Evolutionary conservation across 2,797 vertebrate genomes (phyloP).

Genomic region (Falco peregrinus): DNA sequence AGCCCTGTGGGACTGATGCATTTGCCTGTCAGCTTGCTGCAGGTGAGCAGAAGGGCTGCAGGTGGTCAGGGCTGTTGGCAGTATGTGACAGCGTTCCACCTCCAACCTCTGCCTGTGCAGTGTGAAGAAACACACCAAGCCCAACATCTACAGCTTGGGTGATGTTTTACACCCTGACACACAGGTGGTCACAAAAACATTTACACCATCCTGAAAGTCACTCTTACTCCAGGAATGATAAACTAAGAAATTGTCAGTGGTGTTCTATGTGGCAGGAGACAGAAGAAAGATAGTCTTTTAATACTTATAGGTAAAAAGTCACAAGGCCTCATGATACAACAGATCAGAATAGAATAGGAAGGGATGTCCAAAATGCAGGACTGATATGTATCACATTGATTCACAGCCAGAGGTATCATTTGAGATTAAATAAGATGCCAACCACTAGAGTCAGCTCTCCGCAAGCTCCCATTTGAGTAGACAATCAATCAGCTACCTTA

Average conservation of each 20-base stretch:
- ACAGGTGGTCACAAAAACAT: neutral
- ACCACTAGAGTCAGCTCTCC: neutral
- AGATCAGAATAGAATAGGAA: neutral
- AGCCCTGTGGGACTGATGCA: neutral
- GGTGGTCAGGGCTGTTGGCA: neutral
- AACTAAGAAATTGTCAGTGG: neutral
- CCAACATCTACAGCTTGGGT: no score
- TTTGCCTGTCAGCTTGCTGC: neutral
- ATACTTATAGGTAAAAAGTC: neutral
- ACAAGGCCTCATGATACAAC: neutral
- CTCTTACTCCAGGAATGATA: neutral
- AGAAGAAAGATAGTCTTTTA: neutral
- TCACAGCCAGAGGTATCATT: neutral
- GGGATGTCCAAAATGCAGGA: neutral
- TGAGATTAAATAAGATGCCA: neutral
- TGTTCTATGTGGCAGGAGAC: neutral
- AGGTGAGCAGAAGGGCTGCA: neutral
- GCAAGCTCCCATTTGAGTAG: neutral
- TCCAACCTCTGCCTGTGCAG: neutral
- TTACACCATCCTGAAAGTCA: neutral
- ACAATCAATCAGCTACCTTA: neutral
- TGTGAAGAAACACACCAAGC: neutral
- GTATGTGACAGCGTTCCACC: fast-evolving
- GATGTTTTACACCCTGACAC: neutral
- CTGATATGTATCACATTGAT: neutral